Evolutionary conservation across 2,797 vertebrate species (phyloP).

Genomic region (Lepus oiostolus): DNA sequence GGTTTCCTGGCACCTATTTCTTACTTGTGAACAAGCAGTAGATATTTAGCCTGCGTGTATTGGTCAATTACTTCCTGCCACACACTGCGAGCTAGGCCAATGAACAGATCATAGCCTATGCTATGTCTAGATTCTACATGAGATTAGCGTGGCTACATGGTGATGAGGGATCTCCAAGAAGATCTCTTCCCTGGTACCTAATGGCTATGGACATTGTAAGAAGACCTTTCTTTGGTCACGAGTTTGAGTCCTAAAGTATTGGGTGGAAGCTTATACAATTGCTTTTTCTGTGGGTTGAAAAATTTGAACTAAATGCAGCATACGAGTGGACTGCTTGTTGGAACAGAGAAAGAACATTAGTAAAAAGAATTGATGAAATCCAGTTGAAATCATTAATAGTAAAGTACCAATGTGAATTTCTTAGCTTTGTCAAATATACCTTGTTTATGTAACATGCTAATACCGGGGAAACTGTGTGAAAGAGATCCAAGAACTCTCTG

Average conservation of each 20-base stretch:
- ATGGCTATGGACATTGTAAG: background rate
- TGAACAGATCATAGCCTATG: background rate
- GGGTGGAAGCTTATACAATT: background rate
- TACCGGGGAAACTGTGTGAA: background rate
- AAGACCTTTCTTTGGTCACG: background rate
- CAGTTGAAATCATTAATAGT: constrained; percentile 5
- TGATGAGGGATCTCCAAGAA: background rate
- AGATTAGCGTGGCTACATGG: background rate
- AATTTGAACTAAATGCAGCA: constrained; percentile 22
- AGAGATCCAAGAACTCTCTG: constrained; percentile 6
- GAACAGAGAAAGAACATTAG: background rate
- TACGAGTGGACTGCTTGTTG: background rate
- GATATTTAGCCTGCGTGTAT: background rate
- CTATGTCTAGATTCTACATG: background rate
- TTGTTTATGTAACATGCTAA: background rate
- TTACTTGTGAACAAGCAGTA: background rate
- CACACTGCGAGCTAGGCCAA: background rate
- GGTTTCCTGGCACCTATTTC: background rate
- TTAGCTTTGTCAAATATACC: constrained; percentile 15
- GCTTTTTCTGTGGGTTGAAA: constrained; percentile 1
- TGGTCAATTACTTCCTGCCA: background rate
- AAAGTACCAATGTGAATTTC: background rate
- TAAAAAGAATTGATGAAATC: constrained; percentile 14
- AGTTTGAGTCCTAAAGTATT: constrained; percentile 8
- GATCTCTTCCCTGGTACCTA: background rate